Base-by-base conservation (phyloP, 2,113 vertebrate species). In the Gopherus evgoodei region DNA sequence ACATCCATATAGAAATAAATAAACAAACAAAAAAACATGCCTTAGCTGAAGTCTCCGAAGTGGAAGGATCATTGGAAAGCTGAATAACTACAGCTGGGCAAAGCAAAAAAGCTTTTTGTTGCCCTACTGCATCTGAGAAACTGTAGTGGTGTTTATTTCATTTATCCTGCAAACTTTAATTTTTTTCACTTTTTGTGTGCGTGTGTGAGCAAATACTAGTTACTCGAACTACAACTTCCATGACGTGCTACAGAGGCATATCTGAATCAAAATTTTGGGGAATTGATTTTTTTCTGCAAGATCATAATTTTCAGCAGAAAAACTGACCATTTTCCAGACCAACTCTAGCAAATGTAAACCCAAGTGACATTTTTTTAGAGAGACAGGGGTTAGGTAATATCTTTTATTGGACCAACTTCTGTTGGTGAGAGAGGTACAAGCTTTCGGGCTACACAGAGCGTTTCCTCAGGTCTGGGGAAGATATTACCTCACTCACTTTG, bases 61-160 rank as follows among this genome's bases (percentile, higher is more conserved):
- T n/a, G 87, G 56, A 81, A 86, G 17, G 88, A 50, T 7, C 84
- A 92, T 17, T 65, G 31, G 31, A 65, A 65, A 65, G 31, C 3
- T 65, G 62, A 65, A 35, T n/a, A 65, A 65, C 62, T 53, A 44
- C 19, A 80, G 84, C 72, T 38, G 50, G 22, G 86, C 53, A 94
- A 87, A 94, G 95, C 79, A 94, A 93, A 94, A 93, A 57, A 35
- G 7, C 31, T 17, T 4, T 42, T 89, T 85, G 19, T 17, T 91
- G 83, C 90, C 93, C 85, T 86, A 21, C 42, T 59, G 11, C 53
- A 13, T 82, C 42, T 95, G 88, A 86, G 65, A 93, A 94, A 87
- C 3, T 0, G 47, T 17, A 35, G 57, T 91, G 84, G 75, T 47
- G 96, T 52, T 42, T 91, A 82, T 49, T 87, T 80, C 95, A 90